Base-by-base conservation (phyloP, 1,140 invertebrate species). In the Pseudomyrmex sp. region DNA sequence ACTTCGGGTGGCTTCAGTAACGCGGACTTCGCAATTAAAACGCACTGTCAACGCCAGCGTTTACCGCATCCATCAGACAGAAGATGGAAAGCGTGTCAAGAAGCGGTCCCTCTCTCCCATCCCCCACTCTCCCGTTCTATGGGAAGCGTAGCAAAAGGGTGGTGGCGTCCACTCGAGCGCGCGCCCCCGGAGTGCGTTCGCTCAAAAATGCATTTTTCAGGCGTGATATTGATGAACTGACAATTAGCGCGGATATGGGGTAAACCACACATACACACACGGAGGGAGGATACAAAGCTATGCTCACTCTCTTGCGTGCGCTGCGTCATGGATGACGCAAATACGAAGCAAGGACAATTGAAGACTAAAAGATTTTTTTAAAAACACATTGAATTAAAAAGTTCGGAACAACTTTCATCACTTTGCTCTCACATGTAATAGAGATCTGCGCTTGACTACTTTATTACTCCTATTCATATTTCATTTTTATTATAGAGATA, bases 31-130 rank as follows among this genome's bases (percentile, higher is more conserved):
- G 76, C 66, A 80, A 80, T 80, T 80, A 80, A 80, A 80, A 59
- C 76, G 76, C 66, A 80, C 76, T 80, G 76, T 80, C 76, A 80
- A 80, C 76, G 76, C 76, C 76, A 80, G 76, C 76, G 76, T 80
- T 80, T 80, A 80, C 76, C 76, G 56, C 76, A 80, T 80, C 76
- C 76, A 80, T 80, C 76, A 80, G 76, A n/a, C 76, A 66, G 76
- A 80, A 80, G 76, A 80, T 80, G 76, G 76, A 80, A 80, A 80
- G 76, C 76, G 76, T 80, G 76, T 80, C 76, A 80, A 80, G 76
- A 80, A 80, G 76, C 66, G 44, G 54, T 44, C 44, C 54, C 4
- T 20, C 52, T 35, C 66, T 48, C 3, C 35, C 54, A 13, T 13
- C 12, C 1, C 50, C 35, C 35, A 35, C 35, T 35, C 50, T 52